Evolutionary conservation across 2,797 vertebrate genomes (phyloP).

Genomic region (Miichthys miiuy): DNA sequence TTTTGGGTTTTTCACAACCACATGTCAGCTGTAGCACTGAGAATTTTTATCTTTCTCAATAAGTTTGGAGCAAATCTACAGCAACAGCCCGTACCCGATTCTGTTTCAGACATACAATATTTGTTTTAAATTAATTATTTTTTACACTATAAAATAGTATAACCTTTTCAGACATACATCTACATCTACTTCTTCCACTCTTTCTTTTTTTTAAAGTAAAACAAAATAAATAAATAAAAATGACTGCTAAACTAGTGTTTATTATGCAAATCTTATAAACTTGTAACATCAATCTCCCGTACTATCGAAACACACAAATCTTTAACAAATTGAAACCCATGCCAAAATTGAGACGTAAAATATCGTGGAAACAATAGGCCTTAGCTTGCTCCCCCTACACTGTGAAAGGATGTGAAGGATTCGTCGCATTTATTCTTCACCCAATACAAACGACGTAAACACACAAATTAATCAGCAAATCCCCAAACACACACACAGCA

Average conservation of each 20-base stretch:
- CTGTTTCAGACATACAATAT: background rate
- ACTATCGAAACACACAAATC: slow-evolving; percentile 2
- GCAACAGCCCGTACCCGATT: background rate
- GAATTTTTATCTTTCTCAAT: background rate
- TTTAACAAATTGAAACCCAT: slow-evolving; percentile 17
- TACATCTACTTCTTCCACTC: background rate
- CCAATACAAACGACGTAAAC: slow-evolving; percentile 68
- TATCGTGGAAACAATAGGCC: slow-evolving; percentile 63
- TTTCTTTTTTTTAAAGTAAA: slow-evolving; percentile 1
- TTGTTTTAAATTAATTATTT: too few relatives aligned
- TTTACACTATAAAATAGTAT: background rate
- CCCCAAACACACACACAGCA: slow-evolving; percentile 55
- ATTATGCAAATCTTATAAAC: slow-evolving; percentile 25
- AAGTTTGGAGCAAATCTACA: slow-evolving; percentile 2
- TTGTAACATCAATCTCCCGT: slow-evolving; percentile 5
- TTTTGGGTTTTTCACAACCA: slow-evolving; percentile 1
- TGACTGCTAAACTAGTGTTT: slow-evolving; percentile 29
- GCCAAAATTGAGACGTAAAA: slow-evolving; percentile 30
- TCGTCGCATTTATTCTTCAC: slow-evolving; percentile 58
- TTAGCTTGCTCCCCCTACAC: slow-evolving; percentile 49
- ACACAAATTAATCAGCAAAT: slow-evolving; percentile 77
- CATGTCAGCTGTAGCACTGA: slow-evolving; percentile 7
- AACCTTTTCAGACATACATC: background rate
- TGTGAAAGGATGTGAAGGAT: slow-evolving; percentile 44
- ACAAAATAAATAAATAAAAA: slow-evolving; percentile 31